A percentile compares a stretch with the other conserved stretches of the same genome.
Evolutionary conservation across 2,113 vertebrate genomes (phyloP).

Genomic region (Pseudopodoces humilis): DNA sequence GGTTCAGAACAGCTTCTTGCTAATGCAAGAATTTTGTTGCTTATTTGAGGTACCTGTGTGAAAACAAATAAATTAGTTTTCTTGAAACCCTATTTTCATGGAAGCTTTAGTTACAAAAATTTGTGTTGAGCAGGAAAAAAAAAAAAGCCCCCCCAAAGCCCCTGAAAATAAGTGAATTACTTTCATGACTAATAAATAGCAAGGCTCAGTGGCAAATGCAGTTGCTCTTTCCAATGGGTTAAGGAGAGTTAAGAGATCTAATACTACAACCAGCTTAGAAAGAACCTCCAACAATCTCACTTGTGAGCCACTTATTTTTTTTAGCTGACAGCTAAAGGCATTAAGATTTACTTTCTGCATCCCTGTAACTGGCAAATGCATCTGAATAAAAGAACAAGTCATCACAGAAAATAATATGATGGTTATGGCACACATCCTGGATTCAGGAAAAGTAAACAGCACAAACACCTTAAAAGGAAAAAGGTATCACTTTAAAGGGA

Average conservation of each 20-base stretch:
- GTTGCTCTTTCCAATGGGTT: not conserved
- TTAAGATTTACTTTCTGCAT: not conserved
- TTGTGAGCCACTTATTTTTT: not conserved
- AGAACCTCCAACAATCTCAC: not conserved
- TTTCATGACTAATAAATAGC: not conserved
- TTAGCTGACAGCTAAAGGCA: not conserved
- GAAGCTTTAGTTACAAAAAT: not conserved
- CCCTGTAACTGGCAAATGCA: not conserved
- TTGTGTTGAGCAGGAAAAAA: not conserved
- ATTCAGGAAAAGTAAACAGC: not conserved
- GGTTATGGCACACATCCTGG: not conserved
- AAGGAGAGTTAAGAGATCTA: not conserved
- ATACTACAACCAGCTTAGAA: not conserved
- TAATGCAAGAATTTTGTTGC: not conserved
- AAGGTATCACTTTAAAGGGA: not conserved
- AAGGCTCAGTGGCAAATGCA: not conserved
- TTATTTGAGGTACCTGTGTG: not conserved
- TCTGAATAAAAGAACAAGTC: not conserved
- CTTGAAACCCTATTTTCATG: not conserved
- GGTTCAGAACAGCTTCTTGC: not conserved
- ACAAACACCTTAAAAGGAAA: not conserved
- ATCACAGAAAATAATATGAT: not conserved
- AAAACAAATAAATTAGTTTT: not conserved
- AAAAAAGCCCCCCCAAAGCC: not conserved
- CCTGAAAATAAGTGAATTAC: not conserved